Conservation (phyloP, 2,888 invertebrate genomes). For the Agonum fuliginosum region DNA sequence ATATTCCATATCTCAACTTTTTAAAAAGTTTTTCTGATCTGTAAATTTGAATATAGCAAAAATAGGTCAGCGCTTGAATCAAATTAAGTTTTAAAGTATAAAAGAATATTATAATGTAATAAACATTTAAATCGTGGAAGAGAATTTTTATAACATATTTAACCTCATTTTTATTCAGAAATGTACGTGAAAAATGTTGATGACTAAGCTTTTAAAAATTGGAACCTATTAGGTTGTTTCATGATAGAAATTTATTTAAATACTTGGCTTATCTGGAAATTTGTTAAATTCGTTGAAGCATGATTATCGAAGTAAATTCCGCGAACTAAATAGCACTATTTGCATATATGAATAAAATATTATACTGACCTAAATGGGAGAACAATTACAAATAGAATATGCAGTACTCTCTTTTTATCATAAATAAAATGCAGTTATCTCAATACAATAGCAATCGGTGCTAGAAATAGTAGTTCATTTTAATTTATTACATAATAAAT, state of each 20-base stretch:
- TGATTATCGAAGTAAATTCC: constrained; percentile 38
- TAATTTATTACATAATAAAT: too few species aligned
- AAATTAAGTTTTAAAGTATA: constrained; percentile 27
- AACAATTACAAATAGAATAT: background rate
- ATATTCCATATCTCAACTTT: constrained; percentile 39
- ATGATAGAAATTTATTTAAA: constrained; percentile 45
- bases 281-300: background rate
- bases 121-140: constrained; percentile 37
- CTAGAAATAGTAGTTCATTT: too few species aligned
- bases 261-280: constrained; percentile 17
- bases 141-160: constrained; percentile 36
- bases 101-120: constrained; percentile 37
- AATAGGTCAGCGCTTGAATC: constrained; percentile 22
- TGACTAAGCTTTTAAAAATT: constrained; percentile 40
- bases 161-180: constrained; percentile 37
- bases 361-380: background rate
- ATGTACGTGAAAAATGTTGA: constrained; percentile 48
- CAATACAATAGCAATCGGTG: too few species aligned
- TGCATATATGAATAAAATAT: constrained; percentile 38
- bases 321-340: background rate
- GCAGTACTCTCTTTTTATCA: background rate
- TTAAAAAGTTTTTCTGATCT: constrained; percentile 14
- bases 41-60: constrained; percentile 26
- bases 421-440: background rate
- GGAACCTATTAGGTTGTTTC: constrained; percentile 9